phyloP scores from a whole-genome alignment of 2,113 vertebrate species.

The Cichladusa arquata region DNA sequence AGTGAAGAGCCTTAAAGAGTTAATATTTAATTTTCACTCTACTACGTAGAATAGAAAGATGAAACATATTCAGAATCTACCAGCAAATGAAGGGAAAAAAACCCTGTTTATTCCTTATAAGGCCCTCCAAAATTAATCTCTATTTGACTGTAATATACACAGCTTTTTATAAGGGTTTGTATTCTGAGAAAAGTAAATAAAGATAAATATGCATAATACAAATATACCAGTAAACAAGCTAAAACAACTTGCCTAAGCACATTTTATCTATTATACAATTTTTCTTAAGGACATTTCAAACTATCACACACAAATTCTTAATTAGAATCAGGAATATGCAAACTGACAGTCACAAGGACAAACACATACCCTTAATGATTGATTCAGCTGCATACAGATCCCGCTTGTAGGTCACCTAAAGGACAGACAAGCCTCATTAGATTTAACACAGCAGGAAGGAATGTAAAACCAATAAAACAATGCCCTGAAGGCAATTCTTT shows the following conservation, averaged over 20 bases:
- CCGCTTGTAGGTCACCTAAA: conserved; percentile 93
- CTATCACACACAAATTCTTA: not conserved
- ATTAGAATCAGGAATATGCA: conserved; percentile 30
- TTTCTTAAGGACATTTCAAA: conserved; percentile 56
- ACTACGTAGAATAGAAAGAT: not conserved
- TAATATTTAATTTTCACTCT: not conserved
- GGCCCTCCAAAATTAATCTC: not conserved
- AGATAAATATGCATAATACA: conserved; percentile 1
- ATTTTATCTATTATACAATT: conserved; percentile 5
- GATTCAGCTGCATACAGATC: conserved; percentile 94
- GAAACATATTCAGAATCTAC: not conserved
- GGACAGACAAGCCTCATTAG: conserved; percentile 75
- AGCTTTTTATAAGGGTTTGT: not conserved
- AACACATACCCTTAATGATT: conserved; percentile 91
- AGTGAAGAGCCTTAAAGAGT: not conserved
- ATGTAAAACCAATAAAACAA: conserved; percentile 69
- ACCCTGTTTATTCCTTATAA: not conserved
- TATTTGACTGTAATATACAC: not conserved
- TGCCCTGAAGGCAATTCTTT: conserved; percentile 53
- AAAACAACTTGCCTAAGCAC: not conserved
- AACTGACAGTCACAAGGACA: conserved; percentile 48
- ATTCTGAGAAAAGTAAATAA: not conserved
- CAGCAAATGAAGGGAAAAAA: not conserved
- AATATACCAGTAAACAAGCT: conserved; percentile 7
- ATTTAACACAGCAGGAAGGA: conserved; percentile 67